Base-by-base conservation (phyloP, 2,888 invertebrate genomes). In the Tanaodytes sp. region DNA sequence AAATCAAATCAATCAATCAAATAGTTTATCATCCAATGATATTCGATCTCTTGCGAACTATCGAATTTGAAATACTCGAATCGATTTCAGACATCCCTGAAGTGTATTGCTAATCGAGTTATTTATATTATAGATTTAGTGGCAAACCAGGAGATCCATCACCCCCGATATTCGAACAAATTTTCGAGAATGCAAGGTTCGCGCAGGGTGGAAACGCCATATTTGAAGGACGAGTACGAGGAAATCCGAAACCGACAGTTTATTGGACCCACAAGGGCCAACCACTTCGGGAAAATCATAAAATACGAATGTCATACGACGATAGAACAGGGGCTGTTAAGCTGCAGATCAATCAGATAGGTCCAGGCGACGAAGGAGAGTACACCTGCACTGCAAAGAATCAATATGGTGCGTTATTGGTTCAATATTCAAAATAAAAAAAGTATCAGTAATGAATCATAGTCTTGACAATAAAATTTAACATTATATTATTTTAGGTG, bases 351-450 rank as follows among this genome's bases (percentile, higher is more conserved):
- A 94, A 94, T 85, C 93, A 95, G 83, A 95, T 97, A 78, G 96
- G 96, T 69, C 95, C 96, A 59, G 97, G 96, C 51, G 97, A 97
- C 86, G 96, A 96, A 85, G 97, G 97, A 76, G 97, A 97, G 87
- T 97, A 97, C 85, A 96, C 96, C 1, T 96, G 97, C 86, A 94
- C 93, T 67, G 97, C 97, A 43, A 92, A 94, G 78, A 97, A 97
- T 86, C 94, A 95, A 83, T 96, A 95, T 80, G 98, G 84, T 84
- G 51, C 74, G 72, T 68, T 2, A n/a, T n/a, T 18, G 20, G 14
- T 5, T 23, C 8, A 23, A 23, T 23, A 5, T 46, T 63, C 30
- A 43, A 36, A 19, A 23, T n/a, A 42, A 42, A 20, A 5, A 40
- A 18, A 40, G 19, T 40, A n/a, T 40, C 6, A 40, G 4, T 14